Evolutionary conservation across 1,140 invertebrate species (phyloP).

Genomic region (Magallana angulata): DNA sequence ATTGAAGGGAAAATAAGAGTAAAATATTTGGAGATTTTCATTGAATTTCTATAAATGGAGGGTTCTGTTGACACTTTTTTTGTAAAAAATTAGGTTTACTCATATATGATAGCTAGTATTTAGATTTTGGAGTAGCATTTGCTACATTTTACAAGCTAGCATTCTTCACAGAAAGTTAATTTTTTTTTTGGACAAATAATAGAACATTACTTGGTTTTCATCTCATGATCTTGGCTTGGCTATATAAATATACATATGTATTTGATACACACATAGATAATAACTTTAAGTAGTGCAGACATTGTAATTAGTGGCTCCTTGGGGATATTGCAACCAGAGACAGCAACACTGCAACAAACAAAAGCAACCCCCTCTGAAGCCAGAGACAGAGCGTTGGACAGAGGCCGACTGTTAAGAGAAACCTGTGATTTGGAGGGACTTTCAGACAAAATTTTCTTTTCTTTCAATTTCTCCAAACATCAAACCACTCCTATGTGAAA

Average conservation of each 20-base stretch:
- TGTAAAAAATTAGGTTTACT: no score
- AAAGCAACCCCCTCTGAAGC: not conserved
- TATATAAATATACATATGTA: no score
- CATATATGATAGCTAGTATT: not conserved
- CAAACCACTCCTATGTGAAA: constrained; percentile 15
- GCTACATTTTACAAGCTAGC: no score
- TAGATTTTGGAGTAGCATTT: not conserved
- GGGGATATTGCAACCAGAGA: not conserved
- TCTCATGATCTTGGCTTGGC: no score
- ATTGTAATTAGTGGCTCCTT: not conserved
- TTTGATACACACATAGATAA: not conserved
- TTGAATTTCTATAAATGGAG: no score
- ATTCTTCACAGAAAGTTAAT: no score
- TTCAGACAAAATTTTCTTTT: not conserved
- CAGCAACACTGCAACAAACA: not conserved
- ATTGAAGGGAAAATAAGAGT: no score
- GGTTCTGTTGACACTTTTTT: no score
- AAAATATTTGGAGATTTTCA: no score
- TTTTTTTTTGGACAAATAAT: no score
- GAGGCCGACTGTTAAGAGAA: not conserved
- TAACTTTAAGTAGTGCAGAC: not conserved
- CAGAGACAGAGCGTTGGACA: not conserved
- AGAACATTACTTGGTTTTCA: no score
- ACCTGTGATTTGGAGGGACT: not conserved
- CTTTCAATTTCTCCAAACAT: not conserved